phyloP scores from a whole-genome alignment of 2,113 vertebrate species.

The Zosterops borbonicus region DNA sequence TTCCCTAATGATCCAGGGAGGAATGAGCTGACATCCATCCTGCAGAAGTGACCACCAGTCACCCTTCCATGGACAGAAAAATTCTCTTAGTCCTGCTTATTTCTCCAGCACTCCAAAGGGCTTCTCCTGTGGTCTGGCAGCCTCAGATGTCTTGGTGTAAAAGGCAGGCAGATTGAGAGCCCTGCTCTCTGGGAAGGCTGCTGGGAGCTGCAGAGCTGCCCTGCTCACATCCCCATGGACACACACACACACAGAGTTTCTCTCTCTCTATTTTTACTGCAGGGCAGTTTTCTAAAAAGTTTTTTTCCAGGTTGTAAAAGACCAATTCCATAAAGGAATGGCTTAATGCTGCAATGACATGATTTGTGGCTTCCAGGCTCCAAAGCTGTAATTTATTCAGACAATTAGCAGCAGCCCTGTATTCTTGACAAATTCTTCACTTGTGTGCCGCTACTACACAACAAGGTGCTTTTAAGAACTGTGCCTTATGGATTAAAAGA shows the following conservation, averaged over 20 bases:
- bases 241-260: neutral
- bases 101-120: neutral
- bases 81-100: neutral
- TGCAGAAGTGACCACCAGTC: neutral
- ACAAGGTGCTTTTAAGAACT: slow-evolving; percentile 43
- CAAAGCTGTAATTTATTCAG: slow-evolving; percentile 57
- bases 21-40: neutral
- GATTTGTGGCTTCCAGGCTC: slow-evolving; percentile 60
- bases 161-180: neutral
- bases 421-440: slow-evolving; percentile 52
- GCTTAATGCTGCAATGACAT: slow-evolving; percentile 46
- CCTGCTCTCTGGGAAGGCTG: neutral
- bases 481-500: slow-evolving; percentile 33
- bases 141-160: neutral
- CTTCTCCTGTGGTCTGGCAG: neutral
- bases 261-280: neutral
- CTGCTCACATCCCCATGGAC: neutral
- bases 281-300: slow-evolving; percentile 19
- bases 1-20: neutral
- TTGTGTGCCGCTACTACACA: slow-evolving; percentile 12
- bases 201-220: neutral
- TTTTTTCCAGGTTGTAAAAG: slow-evolving; percentile 50
- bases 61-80: neutral
- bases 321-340: slow-evolving; percentile 42
- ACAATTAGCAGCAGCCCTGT: slow-evolving; percentile 57